Base-by-base conservation (phyloP, 2,797 vertebrate species). In the Xiphorhynchus erythropygius region DNA sequence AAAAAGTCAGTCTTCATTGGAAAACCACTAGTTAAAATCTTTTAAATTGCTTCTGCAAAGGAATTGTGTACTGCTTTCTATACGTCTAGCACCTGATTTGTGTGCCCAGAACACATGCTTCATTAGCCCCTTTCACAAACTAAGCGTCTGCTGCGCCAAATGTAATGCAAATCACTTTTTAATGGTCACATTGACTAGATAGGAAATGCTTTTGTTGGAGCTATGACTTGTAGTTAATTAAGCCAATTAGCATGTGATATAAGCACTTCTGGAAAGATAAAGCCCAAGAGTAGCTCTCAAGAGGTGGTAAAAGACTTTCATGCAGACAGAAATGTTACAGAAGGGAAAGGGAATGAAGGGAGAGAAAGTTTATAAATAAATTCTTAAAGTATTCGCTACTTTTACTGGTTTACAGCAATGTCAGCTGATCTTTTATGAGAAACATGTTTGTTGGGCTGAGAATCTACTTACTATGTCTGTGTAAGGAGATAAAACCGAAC, bases 131-230 rank as follows among this genome's bases (percentile, higher is more conserved):
- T 96, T 97, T 95, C 96, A 90, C 46, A 74, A 92, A 70, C 89
- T 92, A 93, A 94, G 74, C 37, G 41, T 88, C 91, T 96, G 90
- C 77, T 94, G 42, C 68, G 96, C 76, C 69, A 89, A 96, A 95
- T 94, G 90, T 67, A 94, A 96, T 94, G 93, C 92, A 97, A 97
- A 97, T 97, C 81, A 95, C 96, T 95, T 96, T 95, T 97, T 97
- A 97, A 97, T 96, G 91, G 93, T 91, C 91, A 93, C 93, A 93
- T 89, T 95, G 94, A 94, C 69, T 87, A 95, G 96, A 96, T 96
- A 96, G 94, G 94, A 97, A 97, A 93, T 76, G 89, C 90, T 96
- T 97, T 96, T 96, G 90, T 95, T 88, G 77, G 75, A 95, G 85
- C 91, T 89, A 77, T 90, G 92, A 82, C 95, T 97, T 91, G 88